These are phyloP conservation scores for Dicyrtoma fusca DNA, from an alignment of 2,888 invertebrate genomes.

Conservation along the genomic window DNA sequence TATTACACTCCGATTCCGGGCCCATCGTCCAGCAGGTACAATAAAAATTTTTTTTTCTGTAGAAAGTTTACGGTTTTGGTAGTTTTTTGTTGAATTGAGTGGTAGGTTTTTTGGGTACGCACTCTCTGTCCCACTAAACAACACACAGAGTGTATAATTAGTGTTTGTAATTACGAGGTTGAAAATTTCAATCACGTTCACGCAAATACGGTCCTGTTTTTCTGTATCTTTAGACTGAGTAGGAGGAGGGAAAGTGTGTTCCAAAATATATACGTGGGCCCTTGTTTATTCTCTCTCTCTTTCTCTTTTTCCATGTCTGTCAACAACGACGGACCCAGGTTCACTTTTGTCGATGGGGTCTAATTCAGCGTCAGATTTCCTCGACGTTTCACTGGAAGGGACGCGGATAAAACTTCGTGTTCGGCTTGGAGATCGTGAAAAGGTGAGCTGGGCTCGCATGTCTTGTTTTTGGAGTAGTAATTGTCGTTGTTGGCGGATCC, in stretches of 20 bases:
- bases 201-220: too few relatives aligned
- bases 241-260: neutral
- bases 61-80: too few relatives aligned
- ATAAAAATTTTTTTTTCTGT: too few relatives aligned
- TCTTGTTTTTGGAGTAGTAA: neutral
- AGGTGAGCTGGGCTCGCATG: slow-evolving; percentile 64
- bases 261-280: slow-evolving; percentile 2
- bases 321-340: slow-evolving; percentile 62
- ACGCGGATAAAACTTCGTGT: slow-evolving; percentile 81
- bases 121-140: neutral
- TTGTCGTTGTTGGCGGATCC: neutral
- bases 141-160: slow-evolving; percentile 9
- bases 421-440: slow-evolving; percentile 79
- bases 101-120: neutral
- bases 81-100: too few relatives aligned
- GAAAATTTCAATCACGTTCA: slow-evolving; percentile 21
- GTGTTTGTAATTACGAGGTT: slow-evolving; percentile 6
- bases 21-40: slow-evolving; percentile 28
- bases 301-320: slow-evolving; percentile 5
- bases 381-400: slow-evolving; percentile 82
- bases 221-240: neutral
- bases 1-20: slow-evolving; percentile 68
- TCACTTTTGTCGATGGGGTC: slow-evolving; percentile 79
- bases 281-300: slow-evolving; percentile 1
- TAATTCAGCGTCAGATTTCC: slow-evolving; percentile 75